These are phyloP conservation scores for Nomada fucata DNA, from an alignment of 2,888 invertebrate genomes.

Conservation along the genomic window DNA sequence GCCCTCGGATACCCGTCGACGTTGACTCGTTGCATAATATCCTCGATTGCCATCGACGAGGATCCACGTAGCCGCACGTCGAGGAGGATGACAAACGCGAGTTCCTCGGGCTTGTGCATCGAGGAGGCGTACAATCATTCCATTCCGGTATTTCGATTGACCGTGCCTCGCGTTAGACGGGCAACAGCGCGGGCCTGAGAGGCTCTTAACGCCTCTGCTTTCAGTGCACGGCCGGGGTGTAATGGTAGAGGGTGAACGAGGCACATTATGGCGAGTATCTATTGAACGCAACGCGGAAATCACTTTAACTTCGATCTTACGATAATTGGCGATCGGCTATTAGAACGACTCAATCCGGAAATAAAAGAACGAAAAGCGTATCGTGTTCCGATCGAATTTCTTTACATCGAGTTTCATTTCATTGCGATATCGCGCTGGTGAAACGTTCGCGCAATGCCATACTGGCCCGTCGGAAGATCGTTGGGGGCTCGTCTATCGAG, in stretches of 20 bases:
- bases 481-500: no score
- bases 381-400: neutral
- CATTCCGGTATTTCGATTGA: constrained; percentile 71
- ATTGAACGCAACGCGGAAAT: constrained; percentile 51
- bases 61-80: constrained; percentile 32
- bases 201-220: constrained; percentile 58
- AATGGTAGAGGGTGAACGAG: constrained; percentile 28
- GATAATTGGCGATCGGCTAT: neutral
- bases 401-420: no score
- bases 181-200: constrained; percentile 58
- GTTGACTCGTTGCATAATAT: constrained; percentile 22
- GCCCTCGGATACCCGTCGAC: neutral
- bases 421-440: no score
- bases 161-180: constrained; percentile 57
- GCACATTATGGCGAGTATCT: constrained; percentile 55
- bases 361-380: neutral
- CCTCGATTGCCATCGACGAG: constrained; percentile 17
- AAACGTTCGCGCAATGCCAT: neutral
- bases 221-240: neutral
- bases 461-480: neutral
- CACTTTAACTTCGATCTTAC: neutral
- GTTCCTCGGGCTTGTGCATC: constrained; percentile 22
- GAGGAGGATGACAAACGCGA: constrained; percentile 51
- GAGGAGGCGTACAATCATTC: constrained; percentile 49
- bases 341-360: neutral